Percentiles rank a stretch among this genome's conserved stretches.
Conservation (phyloP, 2,888 invertebrate species). For the Drosophila anceps region DNA sequence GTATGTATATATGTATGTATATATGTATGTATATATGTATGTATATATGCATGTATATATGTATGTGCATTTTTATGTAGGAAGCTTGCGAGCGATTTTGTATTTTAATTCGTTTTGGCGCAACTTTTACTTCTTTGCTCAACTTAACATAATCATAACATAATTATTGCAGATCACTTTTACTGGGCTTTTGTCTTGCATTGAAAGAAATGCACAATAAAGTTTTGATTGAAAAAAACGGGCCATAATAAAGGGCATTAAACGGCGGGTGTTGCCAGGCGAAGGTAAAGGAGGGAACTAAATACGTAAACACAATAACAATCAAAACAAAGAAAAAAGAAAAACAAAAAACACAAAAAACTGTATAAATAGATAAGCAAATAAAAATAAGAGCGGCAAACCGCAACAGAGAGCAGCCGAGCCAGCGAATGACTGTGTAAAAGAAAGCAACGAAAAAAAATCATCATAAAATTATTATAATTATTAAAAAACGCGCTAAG, state of each 20-base stretch:
- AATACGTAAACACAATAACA: slow-evolving; percentile 47
- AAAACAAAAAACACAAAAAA: slow-evolving; percentile 38
- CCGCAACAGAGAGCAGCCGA: slow-evolving; percentile 45
- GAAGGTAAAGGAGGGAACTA: not conserved
- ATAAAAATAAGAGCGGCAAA: slow-evolving; percentile 59
- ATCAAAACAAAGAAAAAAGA: slow-evolving; percentile 38
- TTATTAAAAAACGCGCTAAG: slow-evolving; percentile 71
- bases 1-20: slow-evolving; percentile 4
- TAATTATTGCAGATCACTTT: slow-evolving; percentile 63
- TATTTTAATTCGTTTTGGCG: slow-evolving; percentile 24
- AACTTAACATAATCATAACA: slow-evolving; percentile 35
- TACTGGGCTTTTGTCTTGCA: slow-evolving; percentile 38
- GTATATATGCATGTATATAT: not conserved
- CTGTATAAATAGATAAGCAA: slow-evolving; percentile 66
- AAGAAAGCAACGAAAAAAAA: slow-evolving; percentile 68
- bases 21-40: slow-evolving; percentile 7
- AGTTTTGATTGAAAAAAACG: slow-evolving; percentile 40
- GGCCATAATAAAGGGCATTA: slow-evolving; percentile 41
- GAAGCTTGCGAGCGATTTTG: slow-evolving; percentile 29
- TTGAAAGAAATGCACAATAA: slow-evolving; percentile 60
- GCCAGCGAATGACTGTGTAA: slow-evolving; percentile 50
- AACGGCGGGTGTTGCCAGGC: slow-evolving; percentile 15
- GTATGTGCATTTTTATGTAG: slow-evolving; percentile 8
- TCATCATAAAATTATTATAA: slow-evolving; percentile 72
- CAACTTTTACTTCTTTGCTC: slow-evolving; percentile 59